A percentile compares a stretch with the other conserved stretches of the same genome.
Evolutionary conservation across 2,797 vertebrate species (phyloP).

Genomic region (Sebastiscus albofasciatus): DNA sequence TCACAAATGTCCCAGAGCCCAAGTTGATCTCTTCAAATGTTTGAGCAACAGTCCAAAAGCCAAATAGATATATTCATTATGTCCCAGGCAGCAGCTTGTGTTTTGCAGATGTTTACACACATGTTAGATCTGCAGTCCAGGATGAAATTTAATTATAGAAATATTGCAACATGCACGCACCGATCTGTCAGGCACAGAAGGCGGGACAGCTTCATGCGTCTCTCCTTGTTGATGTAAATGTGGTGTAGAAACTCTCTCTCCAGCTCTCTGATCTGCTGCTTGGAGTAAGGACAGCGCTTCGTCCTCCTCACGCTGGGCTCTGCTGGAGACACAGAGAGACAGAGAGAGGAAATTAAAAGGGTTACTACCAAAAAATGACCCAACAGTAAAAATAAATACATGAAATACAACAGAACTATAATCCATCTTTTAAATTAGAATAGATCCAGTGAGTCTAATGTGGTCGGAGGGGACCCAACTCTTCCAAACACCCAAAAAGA

Average conservation of each 20-base stretch:
- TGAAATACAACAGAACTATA: neutral
- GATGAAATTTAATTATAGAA: neutral
- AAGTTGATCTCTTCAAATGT: neutral
- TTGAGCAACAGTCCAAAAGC: neutral
- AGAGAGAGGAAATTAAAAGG: neutral
- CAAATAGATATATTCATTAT: neutral
- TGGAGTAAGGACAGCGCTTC: slow-evolving; percentile 96
- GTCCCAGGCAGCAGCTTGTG: neutral
- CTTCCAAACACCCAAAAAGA: neutral
- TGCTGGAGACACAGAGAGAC: neutral
- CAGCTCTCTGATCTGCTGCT: slow-evolving; percentile 95
- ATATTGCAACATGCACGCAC: slow-evolving; percentile 12
- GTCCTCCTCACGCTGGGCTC: slow-evolving; percentile 73
- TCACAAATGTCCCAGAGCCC: neutral
- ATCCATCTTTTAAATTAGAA: neutral
- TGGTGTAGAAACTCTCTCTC: slow-evolving; percentile 96
- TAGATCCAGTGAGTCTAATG: neutral
- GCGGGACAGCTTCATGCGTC: slow-evolving; percentile 95
- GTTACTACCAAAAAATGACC: neutral
- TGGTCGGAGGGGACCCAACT: neutral
- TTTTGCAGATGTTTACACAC: neutral
- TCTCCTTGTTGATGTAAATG: slow-evolving; percentile 96
- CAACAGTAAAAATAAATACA: neutral
- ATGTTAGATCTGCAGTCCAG: neutral
- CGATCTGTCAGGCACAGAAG: slow-evolving; percentile 93